Conservation (phyloP, 2,888 invertebrate species). For the Tetranychus piercei region DNA sequence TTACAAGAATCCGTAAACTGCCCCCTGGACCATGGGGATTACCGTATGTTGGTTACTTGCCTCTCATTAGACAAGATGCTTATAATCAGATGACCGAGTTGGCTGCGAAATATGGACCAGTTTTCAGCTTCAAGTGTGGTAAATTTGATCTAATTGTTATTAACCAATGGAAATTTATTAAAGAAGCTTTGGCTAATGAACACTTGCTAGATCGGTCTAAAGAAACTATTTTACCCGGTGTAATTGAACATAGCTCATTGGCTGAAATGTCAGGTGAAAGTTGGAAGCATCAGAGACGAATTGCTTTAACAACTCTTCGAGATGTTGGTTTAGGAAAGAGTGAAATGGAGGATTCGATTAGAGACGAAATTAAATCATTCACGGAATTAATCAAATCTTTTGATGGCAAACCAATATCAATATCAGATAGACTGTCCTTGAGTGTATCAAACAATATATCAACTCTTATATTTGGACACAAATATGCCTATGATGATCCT, state of each 20-base stretch:
- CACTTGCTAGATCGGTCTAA: not conserved
- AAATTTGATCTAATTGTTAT: not conserved
- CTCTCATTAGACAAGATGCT: not conserved
- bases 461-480: not conserved
- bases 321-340: not conserved
- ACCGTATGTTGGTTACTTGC: not conserved
- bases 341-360: not conserved
- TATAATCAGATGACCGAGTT: not conserved
- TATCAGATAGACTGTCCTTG: not conserved
- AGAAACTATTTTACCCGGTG: not conserved
- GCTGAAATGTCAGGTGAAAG: not conserved
- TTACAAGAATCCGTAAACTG: not conserved
- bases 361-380: not conserved
- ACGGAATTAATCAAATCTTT: fast-evolving
- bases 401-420: not conserved
- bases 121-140: not conserved
- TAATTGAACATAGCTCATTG: not conserved
- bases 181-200: conserved; percentile 1
- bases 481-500: not conserved
- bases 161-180: not conserved
- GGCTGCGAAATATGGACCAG: conserved; percentile 6
- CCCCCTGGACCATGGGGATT: not conserved
- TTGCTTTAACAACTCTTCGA: not conserved
- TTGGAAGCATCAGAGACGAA: not conserved
- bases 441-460: conserved; percentile 5